These are phyloP conservation scores for Morone chrysops DNA, from an alignment of 2,113 vertebrate species.

Conservation along the genomic window DNA sequence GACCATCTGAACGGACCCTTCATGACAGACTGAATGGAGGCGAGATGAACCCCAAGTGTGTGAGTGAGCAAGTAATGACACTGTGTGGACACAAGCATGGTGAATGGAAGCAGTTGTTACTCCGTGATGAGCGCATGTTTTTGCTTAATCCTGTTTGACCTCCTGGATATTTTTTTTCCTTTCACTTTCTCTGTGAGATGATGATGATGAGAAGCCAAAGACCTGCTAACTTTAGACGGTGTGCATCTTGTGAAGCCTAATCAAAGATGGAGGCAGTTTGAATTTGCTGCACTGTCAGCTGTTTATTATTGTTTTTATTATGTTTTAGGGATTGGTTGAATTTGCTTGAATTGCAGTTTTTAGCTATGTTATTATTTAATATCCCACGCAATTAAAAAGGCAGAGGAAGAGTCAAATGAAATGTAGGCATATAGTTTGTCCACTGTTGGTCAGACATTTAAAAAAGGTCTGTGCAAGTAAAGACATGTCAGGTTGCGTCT, in stretches of 20 bases:
- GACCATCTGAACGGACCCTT: conserved; percentile 88
- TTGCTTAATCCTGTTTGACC: conserved; percentile 22
- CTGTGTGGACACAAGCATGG: conserved; percentile 22
- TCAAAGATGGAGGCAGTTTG: conserved; percentile 34
- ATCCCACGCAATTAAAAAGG: conserved; percentile 2
- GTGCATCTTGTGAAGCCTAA: conserved; percentile 21
- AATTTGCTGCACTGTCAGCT: conserved; percentile 15
- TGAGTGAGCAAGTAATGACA: background rate
- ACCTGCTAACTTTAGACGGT: conserved; percentile 28
- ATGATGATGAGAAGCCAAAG: conserved; percentile 31
- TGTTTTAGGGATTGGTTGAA: conserved; percentile 19
- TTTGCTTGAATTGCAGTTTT: conserved; percentile 48
- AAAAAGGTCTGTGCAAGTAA: background rate
- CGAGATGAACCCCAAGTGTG: conserved; percentile 6
- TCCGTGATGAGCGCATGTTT: conserved; percentile 37
- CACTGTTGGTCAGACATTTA: background rate
- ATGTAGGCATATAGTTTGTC: background rate
- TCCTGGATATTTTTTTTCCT: conserved; percentile 36
- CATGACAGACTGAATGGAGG: conserved; percentile 28
- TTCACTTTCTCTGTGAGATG: conserved; percentile 40
- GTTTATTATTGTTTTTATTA: background rate
- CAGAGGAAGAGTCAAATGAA: conserved; percentile 6
- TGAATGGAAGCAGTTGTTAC: conserved; percentile 27
- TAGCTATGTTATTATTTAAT: conserved; percentile 40
- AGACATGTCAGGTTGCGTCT: background rate